Evolutionary conservation across 92 coral and sea anemone genomes (phyloP), one percentile per base, ranked within the genome.

Genomic region (Muricea muricata): DNA sequence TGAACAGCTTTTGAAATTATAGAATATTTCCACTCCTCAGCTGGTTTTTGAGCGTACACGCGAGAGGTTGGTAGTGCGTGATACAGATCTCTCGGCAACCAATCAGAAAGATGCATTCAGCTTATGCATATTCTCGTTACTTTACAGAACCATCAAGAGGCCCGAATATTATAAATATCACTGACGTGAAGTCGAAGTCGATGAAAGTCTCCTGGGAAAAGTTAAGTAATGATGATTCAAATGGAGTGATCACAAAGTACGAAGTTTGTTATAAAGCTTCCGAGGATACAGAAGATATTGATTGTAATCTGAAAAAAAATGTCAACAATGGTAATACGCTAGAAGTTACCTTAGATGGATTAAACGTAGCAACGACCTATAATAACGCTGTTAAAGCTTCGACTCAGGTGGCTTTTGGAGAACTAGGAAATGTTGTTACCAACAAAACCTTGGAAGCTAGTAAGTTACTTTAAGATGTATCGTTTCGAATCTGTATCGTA

Each of bases 221-320:
- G 29, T 42, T 73, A 8, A 41, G 20, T 21, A 7, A 7, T 3
- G 79, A 41, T 24, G 79, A 73, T 31, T 54, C 79, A 4, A 73
- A 73, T 73, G 79, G 79, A 41, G 57, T 18, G 15, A 47, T 73
- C 23, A 21, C 34, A 14, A 18, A 31, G 3, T 73, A 73, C 34
- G 25, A 28, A 39, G 79, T 73, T 42, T 73, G 79, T 42, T 73
- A 73, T 42, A 14, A 70, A 20, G 65, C 30, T 21, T 0, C 20
- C 28, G 0, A 26, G 13, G 4, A 26, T 12, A 0, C 70, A 9
- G 6, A 1, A 30, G 39, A 28, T 63, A 4, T 32, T 63, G 35
- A 61, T 7, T 61, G 68, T 35, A 61, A 12, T 61, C 4, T 25
- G 10, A 61, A 0, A 12, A 30, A 21, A 24, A 1, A 33, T 0